Evolutionary conservation across 2,113 vertebrate species (phyloP), one percentile per base, ranked within the genome.

Genomic region (Rhinogobius similis): DNA sequence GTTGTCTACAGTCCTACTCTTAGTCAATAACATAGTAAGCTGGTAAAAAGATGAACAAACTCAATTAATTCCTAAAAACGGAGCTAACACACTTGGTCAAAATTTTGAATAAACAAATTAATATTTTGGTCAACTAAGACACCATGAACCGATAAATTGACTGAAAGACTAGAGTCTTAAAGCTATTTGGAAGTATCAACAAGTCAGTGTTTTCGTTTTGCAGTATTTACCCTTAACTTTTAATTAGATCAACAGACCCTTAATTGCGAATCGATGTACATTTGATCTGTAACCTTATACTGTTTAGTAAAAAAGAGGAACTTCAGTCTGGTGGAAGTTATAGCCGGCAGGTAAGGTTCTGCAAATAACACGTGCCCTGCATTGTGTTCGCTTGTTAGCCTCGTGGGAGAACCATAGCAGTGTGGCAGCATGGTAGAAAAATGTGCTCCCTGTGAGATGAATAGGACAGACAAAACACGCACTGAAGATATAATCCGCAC

Each of bases 401-500:
- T 18, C 18, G 16, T 46, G 46, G n/a, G 46, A 50, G 20, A 50
- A 21, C 20, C 39, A 53, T 26, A 46, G 41, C 55, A 5, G 1
- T 44, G 61, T 36, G 43, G 16, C 20, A 27, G 36, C 11, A 14
- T 23, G 16, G 14, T 18, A 26, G 12, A 56, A 46, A 46, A 50
- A 16, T 39, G 20, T 43, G 27, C 27, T 68, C 10, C 39, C 10
- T 5, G 24, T 62, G 12, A 29, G 11, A 36, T 56, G 14, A 76
- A 68, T 21, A 21, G 0, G 27, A 62, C 26, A 46, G 16, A 24
- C 27, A 52, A 71, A 32, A 70, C 46, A 13, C 23, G 10, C 48
- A 23, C 56, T 27, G 11, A 5, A 61, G 68, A 81, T 67, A 77
- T 32, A 41, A 79, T 73, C 59, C 48, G 71, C 69, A 81, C 53